These are phyloP conservation scores for Perizoma affinitatum DNA, from an alignment of 2,888 invertebrate species.

Conservation along the genomic window DNA sequence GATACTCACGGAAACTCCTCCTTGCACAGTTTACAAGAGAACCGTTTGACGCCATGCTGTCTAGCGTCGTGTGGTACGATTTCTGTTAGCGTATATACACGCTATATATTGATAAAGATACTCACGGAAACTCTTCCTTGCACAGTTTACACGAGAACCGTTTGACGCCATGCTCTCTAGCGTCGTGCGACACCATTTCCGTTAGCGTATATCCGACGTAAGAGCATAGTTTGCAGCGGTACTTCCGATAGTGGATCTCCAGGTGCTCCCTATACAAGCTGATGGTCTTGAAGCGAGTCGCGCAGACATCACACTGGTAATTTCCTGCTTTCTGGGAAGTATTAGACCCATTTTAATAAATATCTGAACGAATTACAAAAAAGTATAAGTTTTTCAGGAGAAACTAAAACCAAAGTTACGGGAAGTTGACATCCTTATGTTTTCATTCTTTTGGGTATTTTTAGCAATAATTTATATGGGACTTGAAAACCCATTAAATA, in stretches of 20 bases:
- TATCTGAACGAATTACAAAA: too few species aligned
- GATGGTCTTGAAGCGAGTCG: constrained; percentile 3
- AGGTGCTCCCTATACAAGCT: constrained; percentile 12
- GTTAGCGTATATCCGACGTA: constrained; percentile 11
- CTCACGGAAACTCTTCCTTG: constrained; percentile 18
- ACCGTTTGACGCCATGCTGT: too few species aligned
- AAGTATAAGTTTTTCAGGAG: too few species aligned
- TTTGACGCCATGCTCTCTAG: constrained; percentile 10
- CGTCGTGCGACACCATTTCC: constrained; percentile 24
- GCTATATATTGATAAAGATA: not conserved
- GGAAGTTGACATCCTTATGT: too few species aligned
- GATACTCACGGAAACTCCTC: too few species aligned
- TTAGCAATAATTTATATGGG: too few species aligned
- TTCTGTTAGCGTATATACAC: not conserved
- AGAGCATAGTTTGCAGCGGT: constrained; percentile 8
- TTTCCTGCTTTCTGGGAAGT: constrained; percentile 19
- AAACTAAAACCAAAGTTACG: too few species aligned
- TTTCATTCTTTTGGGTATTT: too few species aligned
- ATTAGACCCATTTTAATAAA: too few species aligned
- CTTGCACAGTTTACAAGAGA: too few species aligned
- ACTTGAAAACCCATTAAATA: too few species aligned
- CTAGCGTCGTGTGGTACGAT: too few species aligned
- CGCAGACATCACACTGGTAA: constrained; percentile 15
- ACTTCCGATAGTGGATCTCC: constrained; percentile 12
- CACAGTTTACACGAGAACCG: constrained; percentile 17